A percentile compares a stretch with the other conserved stretches of the same genome.
phyloP scores from a whole-genome alignment of 2,797 vertebrate genomes.

The Sciurus carolinensis region DNA sequence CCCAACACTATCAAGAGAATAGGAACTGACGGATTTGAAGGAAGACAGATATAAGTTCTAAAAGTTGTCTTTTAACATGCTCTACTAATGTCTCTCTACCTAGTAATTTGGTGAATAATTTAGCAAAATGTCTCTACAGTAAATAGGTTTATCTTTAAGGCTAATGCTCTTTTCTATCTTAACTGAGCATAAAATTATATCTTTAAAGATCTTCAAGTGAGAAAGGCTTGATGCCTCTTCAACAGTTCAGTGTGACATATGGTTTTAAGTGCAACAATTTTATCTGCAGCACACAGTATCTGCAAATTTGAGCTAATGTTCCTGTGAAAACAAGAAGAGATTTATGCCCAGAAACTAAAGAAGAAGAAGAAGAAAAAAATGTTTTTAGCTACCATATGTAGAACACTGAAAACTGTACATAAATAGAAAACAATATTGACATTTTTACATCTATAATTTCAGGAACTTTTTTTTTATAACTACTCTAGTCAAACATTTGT shows the following conservation, averaged over 20 bases:
- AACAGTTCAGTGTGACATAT: constrained; percentile 89
- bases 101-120: constrained; percentile 87
- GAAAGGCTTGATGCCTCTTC: constrained; percentile 84
- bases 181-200: constrained; percentile 89
- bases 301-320: constrained; percentile 89
- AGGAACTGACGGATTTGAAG: constrained; percentile 83
- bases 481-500: constrained; percentile 8
- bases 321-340: constrained; percentile 88
- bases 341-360: constrained; percentile 87
- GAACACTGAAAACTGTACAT: constrained; percentile 78
- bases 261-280: constrained; percentile 88
- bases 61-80: constrained; percentile 52
- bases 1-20: constrained; percentile 62
- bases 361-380: constrained; percentile 80
- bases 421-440: constrained; percentile 79
- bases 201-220: constrained; percentile 86
- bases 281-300: constrained; percentile 85
- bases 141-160: constrained; percentile 88
- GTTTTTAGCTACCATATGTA: constrained; percentile 80
- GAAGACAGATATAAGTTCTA: constrained; percentile 74
- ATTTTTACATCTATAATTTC: constrained; percentile 75
- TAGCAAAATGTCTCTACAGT: constrained; percentile 80
- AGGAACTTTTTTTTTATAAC: constrained; percentile 45
- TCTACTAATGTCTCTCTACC: constrained; percentile 83
- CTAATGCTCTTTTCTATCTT: constrained; percentile 89